These are phyloP conservation scores for Lophura swinhoii DNA, from an alignment of 2,797 vertebrate species.

Conservation along the genomic window DNA sequence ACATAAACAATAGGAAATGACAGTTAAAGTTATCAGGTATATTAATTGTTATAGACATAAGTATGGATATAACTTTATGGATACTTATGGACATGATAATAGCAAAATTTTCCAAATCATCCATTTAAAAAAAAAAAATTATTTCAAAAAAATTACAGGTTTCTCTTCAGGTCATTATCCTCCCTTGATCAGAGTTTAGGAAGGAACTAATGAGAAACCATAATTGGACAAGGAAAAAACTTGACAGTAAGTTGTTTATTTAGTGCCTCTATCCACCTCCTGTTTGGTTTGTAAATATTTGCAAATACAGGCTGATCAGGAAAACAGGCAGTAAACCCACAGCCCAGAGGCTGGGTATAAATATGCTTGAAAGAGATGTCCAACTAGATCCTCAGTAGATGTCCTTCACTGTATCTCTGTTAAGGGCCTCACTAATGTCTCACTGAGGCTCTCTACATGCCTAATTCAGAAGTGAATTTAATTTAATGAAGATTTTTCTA, in stretches of 20 bases:
- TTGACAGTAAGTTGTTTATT: neutral
- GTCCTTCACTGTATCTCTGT: neutral
- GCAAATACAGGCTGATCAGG: neutral
- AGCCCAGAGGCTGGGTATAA: neutral
- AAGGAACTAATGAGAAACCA: slow-evolving; percentile 13
- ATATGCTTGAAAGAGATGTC: neutral
- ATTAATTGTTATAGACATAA: neutral
- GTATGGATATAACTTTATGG: neutral
- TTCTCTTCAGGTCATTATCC: neutral
- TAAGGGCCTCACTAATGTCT: neutral
- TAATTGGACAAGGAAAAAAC: neutral
- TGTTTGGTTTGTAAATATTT: slow-evolving; percentile 20
- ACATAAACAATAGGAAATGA: neutral
- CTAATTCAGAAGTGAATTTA: neutral
- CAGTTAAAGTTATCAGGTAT: neutral
- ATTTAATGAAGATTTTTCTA: neutral
- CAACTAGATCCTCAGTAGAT: neutral
- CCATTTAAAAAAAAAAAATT: neutral
- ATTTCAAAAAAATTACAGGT: neutral
- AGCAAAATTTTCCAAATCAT: neutral
- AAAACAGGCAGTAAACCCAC: neutral
- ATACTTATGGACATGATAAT: neutral
- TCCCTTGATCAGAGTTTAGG: neutral
- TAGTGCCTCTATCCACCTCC: neutral
- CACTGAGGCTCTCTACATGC: neutral